Base-by-base conservation (phyloP, 2,113 vertebrate species). In the Amblyornis subalaris region DNA sequence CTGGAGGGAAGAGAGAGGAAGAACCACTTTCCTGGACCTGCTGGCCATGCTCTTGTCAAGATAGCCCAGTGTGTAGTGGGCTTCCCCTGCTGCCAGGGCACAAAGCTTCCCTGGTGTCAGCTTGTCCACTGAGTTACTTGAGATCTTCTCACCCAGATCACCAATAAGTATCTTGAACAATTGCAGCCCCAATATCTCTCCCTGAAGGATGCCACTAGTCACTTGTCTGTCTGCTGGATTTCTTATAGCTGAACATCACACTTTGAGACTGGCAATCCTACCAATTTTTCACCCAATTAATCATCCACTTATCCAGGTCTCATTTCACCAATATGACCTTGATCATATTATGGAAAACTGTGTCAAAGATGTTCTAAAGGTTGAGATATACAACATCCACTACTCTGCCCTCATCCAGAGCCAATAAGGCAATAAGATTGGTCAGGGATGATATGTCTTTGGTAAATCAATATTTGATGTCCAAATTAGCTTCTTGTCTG, bases 1-100 rank as follows among this genome's bases (percentile, higher is more conserved):
- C 11, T 29, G 36, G 6, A 18, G 0, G 0, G 24, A 69, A 57
- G 35, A 77, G 33, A 72, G 50, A 77, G 21, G 26, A 81, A 75
- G 8, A 71, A 50, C 1, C 14, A 4, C 15, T 33, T 65, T 47
- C 36, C 54, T 29, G 7, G 50, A 54, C 29, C 9, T 0, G 0
- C 22, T 47, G 61, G 18, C 9, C 42, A n/a, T 8, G 7, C 19
- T 53, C 36, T 26, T 62, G n/a, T 21, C 25, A 28, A 74, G 33
- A 33, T 23, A 74, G 17, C 29, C 31, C 57, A 44, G 38, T 2
- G 1, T 19, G 20, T 21, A 65, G n/a, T 0, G 57, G 28, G 24
- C 25, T 53, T 92, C 35, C n/a, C 11, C 35, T 58, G 38, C 24
- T 71, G 19, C 28, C 47, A 75, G 16, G 12, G n/a, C 24, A 58